phyloP scores from a whole-genome alignment of 2,113 vertebrate genomes.

The Isichthys henryi region DNA sequence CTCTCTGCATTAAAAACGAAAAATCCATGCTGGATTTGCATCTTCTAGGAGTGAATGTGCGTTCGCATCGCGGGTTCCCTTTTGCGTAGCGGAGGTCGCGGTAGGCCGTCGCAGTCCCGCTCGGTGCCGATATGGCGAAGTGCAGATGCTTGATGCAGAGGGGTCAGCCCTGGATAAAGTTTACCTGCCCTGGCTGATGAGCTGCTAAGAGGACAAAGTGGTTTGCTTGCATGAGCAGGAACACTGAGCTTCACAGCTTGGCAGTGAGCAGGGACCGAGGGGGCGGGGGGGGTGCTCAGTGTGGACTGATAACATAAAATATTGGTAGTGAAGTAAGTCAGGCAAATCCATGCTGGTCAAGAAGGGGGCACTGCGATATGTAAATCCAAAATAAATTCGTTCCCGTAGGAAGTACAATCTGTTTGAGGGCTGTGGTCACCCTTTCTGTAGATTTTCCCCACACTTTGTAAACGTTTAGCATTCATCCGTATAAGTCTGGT shows the following conservation, averaged over 20 bases:
- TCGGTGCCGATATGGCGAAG: background rate
- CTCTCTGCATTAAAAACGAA: background rate
- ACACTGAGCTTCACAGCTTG: background rate
- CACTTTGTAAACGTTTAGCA: background rate
- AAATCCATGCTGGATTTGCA: background rate
- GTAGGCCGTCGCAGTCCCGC: background rate
- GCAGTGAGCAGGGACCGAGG: background rate
- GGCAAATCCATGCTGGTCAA: background rate
- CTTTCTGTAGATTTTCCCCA: background rate
- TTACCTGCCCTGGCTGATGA: background rate
- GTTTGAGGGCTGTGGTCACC: background rate
- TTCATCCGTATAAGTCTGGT: background rate
- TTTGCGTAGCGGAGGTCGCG: background rate
- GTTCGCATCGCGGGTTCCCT: too few relatives aligned
- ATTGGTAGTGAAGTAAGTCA: background rate
- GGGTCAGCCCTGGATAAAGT: background rate
- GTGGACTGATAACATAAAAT: background rate
- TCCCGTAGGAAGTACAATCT: background rate
- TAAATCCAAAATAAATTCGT: slow-evolving; percentile 1
- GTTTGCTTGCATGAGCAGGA: background rate
- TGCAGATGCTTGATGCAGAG: background rate
- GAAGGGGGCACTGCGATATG: background rate
- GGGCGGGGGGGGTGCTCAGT: background rate
- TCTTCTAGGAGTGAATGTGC: background rate
- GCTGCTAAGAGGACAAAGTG: background rate